Evolutionary conservation across 1,140 invertebrate species (phyloP).

Genomic region (Ceratosolen fusciceps): DNA sequence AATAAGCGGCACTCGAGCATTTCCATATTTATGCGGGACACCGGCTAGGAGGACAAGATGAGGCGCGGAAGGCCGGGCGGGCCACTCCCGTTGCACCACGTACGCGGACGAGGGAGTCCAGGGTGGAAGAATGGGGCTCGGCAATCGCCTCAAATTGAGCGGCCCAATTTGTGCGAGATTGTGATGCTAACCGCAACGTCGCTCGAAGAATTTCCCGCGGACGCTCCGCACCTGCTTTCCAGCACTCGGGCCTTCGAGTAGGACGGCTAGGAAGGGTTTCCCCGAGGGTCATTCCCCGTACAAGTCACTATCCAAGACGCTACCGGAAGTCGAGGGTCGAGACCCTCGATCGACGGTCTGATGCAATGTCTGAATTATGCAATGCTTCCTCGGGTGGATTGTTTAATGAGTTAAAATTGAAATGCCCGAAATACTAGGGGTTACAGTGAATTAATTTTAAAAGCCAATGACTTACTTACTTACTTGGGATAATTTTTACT

Average conservation of each 20-base stretch:
- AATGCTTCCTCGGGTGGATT: neutral
- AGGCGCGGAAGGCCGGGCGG: neutral
- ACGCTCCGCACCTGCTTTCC: slow-evolving; percentile 20
- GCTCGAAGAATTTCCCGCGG: slow-evolving; percentile 48
- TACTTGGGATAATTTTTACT: neutral
- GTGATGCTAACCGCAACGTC: slow-evolving; percentile 62
- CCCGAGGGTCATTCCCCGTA: neutral
- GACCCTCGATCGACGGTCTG: neutral
- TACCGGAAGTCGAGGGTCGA: neutral
- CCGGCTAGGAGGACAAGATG: neutral
- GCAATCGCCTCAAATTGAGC: slow-evolving; percentile 62
- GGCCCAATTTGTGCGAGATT: slow-evolving; percentile 67
- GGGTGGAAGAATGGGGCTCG: neutral
- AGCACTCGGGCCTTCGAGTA: neutral
- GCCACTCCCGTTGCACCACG: slow-evolving; percentile 49
- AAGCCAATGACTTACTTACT: too few relatives aligned
- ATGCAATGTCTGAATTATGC: neutral
- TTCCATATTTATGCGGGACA: slow-evolving; percentile 59
- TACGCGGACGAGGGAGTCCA: neutral
- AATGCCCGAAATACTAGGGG: neutral
- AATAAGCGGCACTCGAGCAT: slow-evolving; percentile 47
- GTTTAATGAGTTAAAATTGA: neutral
- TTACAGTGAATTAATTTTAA: neutral
- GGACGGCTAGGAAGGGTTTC: neutral
- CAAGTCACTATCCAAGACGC: neutral